Conservation (phyloP, 2,113 vertebrate genomes). For the Prochilodus magdalenae region DNA sequence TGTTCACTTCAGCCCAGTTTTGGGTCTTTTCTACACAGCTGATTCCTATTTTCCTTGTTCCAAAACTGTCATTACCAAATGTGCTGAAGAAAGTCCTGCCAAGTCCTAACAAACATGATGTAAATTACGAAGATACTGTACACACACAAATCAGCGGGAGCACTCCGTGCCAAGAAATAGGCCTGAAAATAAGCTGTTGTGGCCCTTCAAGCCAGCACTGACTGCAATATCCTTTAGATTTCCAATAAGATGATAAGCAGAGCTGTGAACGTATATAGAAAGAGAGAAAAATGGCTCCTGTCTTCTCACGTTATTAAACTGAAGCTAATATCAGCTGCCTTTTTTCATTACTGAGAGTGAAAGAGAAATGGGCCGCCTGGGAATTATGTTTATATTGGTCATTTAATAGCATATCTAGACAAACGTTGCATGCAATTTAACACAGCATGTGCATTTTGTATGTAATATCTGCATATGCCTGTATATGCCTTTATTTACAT, state of each 20-base stretch:
- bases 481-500: no score
- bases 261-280: background rate
- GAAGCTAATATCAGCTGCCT: conserved; percentile 6
- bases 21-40: conserved; percentile 11
- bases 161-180: conserved; percentile 17
- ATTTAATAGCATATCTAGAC: no score
- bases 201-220: background rate
- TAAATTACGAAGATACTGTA: conserved; percentile 4
- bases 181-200: background rate
- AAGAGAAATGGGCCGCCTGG: background rate
- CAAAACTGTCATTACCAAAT: conserved; percentile 17
- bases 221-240: conserved; percentile 31
- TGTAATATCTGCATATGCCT: no score
- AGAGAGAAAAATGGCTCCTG: conserved; percentile 8
- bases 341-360: conserved; percentile 23
- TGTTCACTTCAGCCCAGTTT: background rate
- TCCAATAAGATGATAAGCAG: conserved; percentile 17
- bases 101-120: background rate
- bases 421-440: no score
- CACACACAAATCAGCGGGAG: background rate
- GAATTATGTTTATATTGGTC: background rate
- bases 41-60: background rate
- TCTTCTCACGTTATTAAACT: conserved; percentile 12
- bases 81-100: background rate
- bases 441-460: no score